phyloP scores from a whole-genome alignment of 2,888 invertebrate genomes.

The Trichogramma dendrolimi region DNA sequence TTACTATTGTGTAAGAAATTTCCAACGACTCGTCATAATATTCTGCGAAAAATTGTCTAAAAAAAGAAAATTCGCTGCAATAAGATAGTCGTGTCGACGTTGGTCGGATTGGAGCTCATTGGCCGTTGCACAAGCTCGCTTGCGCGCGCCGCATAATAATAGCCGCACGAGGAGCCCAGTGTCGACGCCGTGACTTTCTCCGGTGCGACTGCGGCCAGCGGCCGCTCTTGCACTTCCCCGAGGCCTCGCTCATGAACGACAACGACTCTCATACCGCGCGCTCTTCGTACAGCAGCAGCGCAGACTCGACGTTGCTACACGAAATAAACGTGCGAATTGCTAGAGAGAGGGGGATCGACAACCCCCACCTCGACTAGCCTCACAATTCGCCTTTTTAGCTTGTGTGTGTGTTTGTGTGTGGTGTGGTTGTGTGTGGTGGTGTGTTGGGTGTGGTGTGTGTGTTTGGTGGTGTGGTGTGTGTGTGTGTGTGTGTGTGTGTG shows the following conservation, averaged over 20 bases:
- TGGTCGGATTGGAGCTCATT: too few species aligned
- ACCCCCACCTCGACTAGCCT: neutral
- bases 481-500: neutral
- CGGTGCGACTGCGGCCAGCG: conserved; percentile 28
- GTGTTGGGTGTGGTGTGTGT: neutral
- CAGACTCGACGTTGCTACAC: neutral
- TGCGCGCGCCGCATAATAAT: too few species aligned
- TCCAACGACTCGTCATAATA: too few species aligned
- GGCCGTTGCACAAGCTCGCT: too few species aligned
- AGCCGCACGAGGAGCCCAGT: conserved; percentile 14
- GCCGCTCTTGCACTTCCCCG: conserved; percentile 28
- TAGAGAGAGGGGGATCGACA: conserved; percentile 1
- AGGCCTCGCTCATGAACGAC: conserved; percentile 26
- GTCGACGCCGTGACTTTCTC: conserved; percentile 27
- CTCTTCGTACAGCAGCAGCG: neutral
- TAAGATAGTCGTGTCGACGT: too few species aligned
- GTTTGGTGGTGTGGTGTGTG: neutral
- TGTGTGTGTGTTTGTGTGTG: neutral
- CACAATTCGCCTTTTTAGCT: neutral
- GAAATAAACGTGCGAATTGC: too few species aligned
- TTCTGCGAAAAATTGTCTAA: too few species aligned
- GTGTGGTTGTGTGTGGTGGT: conserved; percentile 12
- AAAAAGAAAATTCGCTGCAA: too few species aligned
- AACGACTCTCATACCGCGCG: neutral
- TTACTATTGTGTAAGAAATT: too few species aligned